Base-by-base conservation (phyloP, 2,113 vertebrate species). In the Laticauda colubrina region DNA sequence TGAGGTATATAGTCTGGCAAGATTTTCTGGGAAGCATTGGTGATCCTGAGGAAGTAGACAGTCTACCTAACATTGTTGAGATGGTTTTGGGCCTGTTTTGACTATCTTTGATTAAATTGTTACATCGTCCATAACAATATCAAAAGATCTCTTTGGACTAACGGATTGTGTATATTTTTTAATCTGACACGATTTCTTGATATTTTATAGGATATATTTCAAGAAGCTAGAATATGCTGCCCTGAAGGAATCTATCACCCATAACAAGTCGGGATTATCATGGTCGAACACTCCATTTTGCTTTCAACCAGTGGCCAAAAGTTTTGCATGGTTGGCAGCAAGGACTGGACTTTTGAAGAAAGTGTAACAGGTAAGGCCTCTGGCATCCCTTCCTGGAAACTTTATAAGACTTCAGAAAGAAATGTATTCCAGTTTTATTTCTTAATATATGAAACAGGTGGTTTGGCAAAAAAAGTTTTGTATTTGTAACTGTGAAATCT, bases 181-280 rank as follows among this genome's bases (percentile, higher is more conserved):
- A 21, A 55, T 94, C 93, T 94, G 45, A 93, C 10, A 20, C 95
- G 7, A 3, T 97, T 94, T 96, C 89, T 91, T 85, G 53, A 85
- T 53, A 12, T 53, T 55, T 97, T 98, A 15, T 96, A 98, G 98
- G 81, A 92, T 96, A 94, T 3, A 0, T 95, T 96, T 96, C 95
- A 94, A 96, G 88, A 61, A 93, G 69, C 93, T 92, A 94, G 90
- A 96, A 43, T 93, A 75, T 94, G 95, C 91, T 93, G 93, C 91
- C 89, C 91, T 98, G 97, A 97, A 96, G 96, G 93, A 97, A 95
- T 96, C 95, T 96, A 91, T 93, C 94, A 90, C 85, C 96, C 92
- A 21, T 98, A 94, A 97, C 89, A 86, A 85, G 92, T 23, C 96
- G 95, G 97, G 94, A 96, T 97, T 97, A 97, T 96, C 95, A 96